Conservation (phyloP, 2,113 vertebrate species). For the Anseranas semipalmata region DNA sequence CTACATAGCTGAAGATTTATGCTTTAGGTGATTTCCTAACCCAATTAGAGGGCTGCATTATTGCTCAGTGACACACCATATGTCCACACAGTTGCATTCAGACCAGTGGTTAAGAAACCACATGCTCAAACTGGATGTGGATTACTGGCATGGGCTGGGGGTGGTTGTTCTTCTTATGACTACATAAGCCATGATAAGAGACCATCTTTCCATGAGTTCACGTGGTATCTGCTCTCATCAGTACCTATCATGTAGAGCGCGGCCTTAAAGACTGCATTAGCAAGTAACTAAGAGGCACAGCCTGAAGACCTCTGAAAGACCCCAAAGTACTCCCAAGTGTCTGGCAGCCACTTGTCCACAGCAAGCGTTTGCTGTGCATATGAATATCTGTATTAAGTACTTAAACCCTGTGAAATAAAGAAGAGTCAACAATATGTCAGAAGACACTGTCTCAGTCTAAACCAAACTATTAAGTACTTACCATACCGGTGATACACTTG, state of each 20-base stretch:
- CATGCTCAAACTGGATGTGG: background rate
- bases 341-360: background rate
- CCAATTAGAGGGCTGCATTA: background rate
- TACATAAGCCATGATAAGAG: background rate
- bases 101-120: background rate
- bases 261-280: background rate
- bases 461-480: background rate
- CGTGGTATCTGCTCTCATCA: background rate
- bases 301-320: background rate
- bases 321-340: background rate
- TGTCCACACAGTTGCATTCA: background rate
- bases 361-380: accelerated
- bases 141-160: background rate
- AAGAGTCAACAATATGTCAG: background rate
- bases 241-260: background rate
- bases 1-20: background rate
- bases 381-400: background rate
- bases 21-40: background rate
- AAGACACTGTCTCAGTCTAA: background rate
- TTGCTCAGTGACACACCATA: background rate
- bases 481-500: background rate
- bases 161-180: background rate
- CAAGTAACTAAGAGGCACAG: background rate
- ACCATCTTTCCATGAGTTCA: background rate
- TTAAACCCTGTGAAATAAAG: background rate